phyloP scores from a whole-genome alignment of 2,888 invertebrate species.

The Agrenia bidenticulata region DNA sequence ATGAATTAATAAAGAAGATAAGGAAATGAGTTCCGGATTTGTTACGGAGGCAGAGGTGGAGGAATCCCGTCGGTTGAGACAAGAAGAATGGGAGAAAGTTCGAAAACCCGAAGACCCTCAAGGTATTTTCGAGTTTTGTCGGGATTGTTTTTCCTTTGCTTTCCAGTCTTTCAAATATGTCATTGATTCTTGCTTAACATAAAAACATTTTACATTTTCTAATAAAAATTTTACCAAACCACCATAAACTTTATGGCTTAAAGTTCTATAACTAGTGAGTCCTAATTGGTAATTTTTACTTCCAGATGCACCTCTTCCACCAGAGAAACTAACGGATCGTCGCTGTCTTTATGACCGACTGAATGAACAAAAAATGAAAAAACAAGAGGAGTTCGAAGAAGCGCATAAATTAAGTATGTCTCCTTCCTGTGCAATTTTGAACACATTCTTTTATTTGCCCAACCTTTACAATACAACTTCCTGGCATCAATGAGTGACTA shows the following conservation, averaged over 20 bases:
- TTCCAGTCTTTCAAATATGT: too few relatives aligned
- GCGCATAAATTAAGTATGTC: slow-evolving; percentile 92
- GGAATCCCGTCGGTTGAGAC: slow-evolving; percentile 75
- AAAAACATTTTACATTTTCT: too few relatives aligned
- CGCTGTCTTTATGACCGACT: slow-evolving; percentile 88
- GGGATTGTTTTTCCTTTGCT: too few relatives aligned
- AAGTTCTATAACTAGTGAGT: neutral
- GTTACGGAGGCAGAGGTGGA: slow-evolving; percentile 83
- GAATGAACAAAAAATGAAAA: slow-evolving; percentile 87
- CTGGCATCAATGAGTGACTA: too few relatives aligned
- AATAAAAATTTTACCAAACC: neutral
- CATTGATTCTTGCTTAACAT: too few relatives aligned
- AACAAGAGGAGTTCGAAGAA: slow-evolving; percentile 92
- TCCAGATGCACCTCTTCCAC: slow-evolving; percentile 73
- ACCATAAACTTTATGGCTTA: neutral
- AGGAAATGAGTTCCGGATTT: slow-evolving; percentile 83
- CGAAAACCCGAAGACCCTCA: slow-evolving; percentile 84
- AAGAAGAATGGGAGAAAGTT: slow-evolving; percentile 97
- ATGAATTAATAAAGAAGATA: too few relatives aligned
- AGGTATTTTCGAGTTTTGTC: slow-evolving; percentile 61
- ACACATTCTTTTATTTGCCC: neutral
- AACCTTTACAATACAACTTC: too few relatives aligned
- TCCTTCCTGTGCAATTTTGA: slow-evolving; percentile 41
- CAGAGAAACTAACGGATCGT: slow-evolving; percentile 72
- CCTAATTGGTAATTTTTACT: neutral